Evolutionary conservation across 92 coral and sea anemone genomes (phyloP).

Genomic region (Desmophyllum pertusum): DNA sequence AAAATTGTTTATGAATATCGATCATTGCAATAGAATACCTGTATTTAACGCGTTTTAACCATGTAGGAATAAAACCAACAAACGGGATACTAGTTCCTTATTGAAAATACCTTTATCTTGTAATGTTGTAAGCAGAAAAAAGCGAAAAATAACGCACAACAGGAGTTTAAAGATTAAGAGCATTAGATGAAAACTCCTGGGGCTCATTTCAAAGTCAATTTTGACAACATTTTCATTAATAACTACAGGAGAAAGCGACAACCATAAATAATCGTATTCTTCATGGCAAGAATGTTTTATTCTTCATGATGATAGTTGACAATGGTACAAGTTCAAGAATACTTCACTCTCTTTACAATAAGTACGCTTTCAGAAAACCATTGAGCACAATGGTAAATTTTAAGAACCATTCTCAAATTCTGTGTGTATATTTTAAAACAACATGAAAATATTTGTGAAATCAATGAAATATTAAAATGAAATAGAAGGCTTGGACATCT

Average conservation of each 20-base stretch:
- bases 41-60: not conserved
- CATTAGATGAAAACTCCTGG: not conserved
- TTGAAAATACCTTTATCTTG: not conserved
- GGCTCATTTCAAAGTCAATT: slow-evolving; percentile 19
- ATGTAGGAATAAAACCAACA: not conserved
- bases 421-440: not conserved
- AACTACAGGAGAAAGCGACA: not conserved
- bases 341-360: not conserved
- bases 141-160: not conserved
- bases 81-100: not conserved
- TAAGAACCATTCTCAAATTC: not conserved
- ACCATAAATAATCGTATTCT: not conserved
- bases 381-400: not conserved
- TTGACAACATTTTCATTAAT: slow-evolving; percentile 23
- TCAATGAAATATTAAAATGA: not conserved
- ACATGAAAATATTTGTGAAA: not conserved
- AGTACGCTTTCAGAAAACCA: not conserved
- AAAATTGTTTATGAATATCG: slow-evolving; percentile 17
- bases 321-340: too few relatives aligned
- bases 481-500: too few relatives aligned
- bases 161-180: not conserved
- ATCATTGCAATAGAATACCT: not conserved
- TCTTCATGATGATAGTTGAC: not conserved
- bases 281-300: not conserved
- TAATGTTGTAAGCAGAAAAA: not conserved